Evolutionary conservation across 2,113 vertebrate genomes (phyloP), one percentile per base, ranked within the genome.

Genomic region (Chinchilla lanigera): DNA sequence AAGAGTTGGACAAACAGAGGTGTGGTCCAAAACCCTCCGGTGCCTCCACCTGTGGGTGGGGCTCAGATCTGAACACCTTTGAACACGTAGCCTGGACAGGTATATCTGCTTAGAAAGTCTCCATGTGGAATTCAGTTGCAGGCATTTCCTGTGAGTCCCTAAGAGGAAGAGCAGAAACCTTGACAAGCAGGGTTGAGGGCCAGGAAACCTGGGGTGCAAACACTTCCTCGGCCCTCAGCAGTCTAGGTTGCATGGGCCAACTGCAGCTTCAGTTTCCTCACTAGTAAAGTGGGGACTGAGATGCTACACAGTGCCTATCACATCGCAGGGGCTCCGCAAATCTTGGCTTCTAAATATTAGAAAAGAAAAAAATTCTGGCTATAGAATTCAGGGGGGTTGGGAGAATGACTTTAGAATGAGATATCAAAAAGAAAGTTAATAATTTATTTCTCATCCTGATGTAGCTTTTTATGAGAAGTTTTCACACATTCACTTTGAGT

Each of bases 341-440:
- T 0, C 9, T 12, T 41, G 35, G 38, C 26, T 65, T 84, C 86
- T 47, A 35, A 38, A n/a, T 35, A 33, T 47, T 44, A 81, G 24
- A 77, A 75, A 52, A 82, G 63, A 12, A 65, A 88, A 67, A 20
- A 14, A 54, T 2, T 3, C 28, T 69, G 44, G 14, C 84, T 24
- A 0, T 11, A 92, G 82, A 52, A 86, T 56, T 86, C 19, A 63
- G 26, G 24, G 44, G 61, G 17, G 54, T 89, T 63, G 80, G 60
- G 16, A 89, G 41, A 86, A 86, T 3, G 33, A 16, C n/a, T 75
- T 1, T 19, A 80, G 67, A 47, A 85, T 86, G 24, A 82, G 6
- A 41, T 63, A 47, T n/a, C 13, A 30, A 75, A 88, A 97, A 94
- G 89, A 82, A 60, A 84, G 90, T 52, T n/a, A 71, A 60, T 63